These are phyloP conservation scores for Margarornis squamiger DNA, from an alignment of 2,797 vertebrate species.

Conservation along the genomic window DNA sequence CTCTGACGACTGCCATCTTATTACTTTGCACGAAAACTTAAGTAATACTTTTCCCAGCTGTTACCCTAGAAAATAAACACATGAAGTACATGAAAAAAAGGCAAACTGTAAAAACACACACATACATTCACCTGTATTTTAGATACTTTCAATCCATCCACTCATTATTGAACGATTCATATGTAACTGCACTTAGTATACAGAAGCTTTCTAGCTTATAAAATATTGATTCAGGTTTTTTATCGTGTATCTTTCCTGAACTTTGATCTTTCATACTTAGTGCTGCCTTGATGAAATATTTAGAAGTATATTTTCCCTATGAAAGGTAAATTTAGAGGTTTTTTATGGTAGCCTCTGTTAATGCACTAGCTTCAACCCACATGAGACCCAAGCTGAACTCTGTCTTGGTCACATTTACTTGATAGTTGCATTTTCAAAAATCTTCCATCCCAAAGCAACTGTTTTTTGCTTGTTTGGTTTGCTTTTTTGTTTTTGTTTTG, in stretches of 20 bases:
- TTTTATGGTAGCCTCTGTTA: background rate
- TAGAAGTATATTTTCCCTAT: slow-evolving; percentile 21
- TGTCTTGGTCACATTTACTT: background rate
- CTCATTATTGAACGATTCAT: background rate
- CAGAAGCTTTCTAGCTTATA: background rate
- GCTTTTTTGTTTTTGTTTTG: background rate
- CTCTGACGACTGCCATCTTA: background rate
- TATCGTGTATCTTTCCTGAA: background rate
- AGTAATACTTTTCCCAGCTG: background rate
- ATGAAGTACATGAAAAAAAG: background rate
- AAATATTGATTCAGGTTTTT: slow-evolving; percentile 34
- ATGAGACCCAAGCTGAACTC: background rate
- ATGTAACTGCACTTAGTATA: background rate
- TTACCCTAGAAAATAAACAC: background rate
- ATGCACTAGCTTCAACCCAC: background rate
- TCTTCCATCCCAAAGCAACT: background rate
- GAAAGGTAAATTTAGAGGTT: slow-evolving; percentile 49
- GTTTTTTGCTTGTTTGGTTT: background rate
- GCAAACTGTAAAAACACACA: background rate
- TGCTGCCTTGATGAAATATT: slow-evolving; percentile 46
- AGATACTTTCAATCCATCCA: background rate
- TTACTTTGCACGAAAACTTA: background rate
- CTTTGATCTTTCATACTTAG: slow-evolving; percentile 31
- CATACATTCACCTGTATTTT: background rate
- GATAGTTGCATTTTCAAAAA: background rate